Base-by-base conservation (phyloP, 2,888 invertebrate species). In the Lamproptera curius region DNA sequence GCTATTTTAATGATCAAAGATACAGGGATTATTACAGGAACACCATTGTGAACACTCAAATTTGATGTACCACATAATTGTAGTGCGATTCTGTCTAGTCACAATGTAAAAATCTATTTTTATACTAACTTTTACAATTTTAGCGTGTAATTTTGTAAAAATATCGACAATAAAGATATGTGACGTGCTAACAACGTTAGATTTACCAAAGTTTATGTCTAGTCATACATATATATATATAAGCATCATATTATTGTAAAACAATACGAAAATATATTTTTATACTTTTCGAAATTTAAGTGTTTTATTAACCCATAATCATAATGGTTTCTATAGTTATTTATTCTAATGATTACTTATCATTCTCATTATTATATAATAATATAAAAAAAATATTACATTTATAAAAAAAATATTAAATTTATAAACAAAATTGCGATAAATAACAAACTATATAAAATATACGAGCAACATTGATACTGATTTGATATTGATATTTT, bases 1-100 rank as follows among this genome's bases (percentile, higher is more conserved):
- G 67, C 62, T 82, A 78, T 61, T 75, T 75, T 44, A 76, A 76
- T 38, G 78, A 82, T 53, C 84, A 86, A 70, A 80, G 76, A 61
- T 76, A 71, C 67, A 83, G 73, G 63, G 74, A 80, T 54, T 78
- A 76, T 67, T 84, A 82, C 62, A 80, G 77, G 72, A 78, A 62
- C 41, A 71, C 66, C 65, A 64, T 78, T 57, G 70, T 86, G 17
- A 85, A 86, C 56, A 82, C 82, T 66, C 84, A 80, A 72, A 84
- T 82, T 46, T 85, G 54, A 70, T 54, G 48, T 50, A 51, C 44
- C 13, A 36, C 53, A 39, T 52, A 50, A 49, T 53, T 55, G 17
- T 10, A 23, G 43, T n/a, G n/a, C n/a, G n/a, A n/a, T n/a, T n/a
- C n/a, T n/a, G 51, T 46, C 68, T 71, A 73, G 71, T 68, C 69